Conservation (phyloP, 1,140 invertebrate genomes). For the Andricus grossulariae region DNA sequence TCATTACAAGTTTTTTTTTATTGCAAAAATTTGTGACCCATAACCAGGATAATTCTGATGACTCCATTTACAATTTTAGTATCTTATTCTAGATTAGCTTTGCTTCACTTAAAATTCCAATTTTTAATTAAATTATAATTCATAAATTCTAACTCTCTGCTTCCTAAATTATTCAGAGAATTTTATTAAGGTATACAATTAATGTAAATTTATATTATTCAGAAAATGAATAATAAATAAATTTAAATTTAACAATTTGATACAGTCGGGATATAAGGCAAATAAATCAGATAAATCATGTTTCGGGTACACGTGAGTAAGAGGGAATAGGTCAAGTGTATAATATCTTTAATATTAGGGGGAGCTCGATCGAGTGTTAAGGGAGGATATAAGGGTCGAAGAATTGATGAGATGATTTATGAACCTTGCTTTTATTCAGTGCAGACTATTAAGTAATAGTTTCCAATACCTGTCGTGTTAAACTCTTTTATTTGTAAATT, state of each 20-base stretch:
- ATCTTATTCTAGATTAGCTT: too few species aligned
- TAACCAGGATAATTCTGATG: too few species aligned
- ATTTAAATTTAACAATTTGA: too few species aligned
- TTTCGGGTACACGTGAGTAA: neutral
- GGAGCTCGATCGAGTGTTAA: slow-evolving; percentile 24
- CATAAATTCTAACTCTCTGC: too few species aligned
- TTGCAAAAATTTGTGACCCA: too few species aligned
- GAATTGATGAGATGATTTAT: slow-evolving; percentile 30
- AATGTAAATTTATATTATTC: neutral
- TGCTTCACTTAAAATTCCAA: too few species aligned
- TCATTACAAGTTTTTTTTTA: too few species aligned
- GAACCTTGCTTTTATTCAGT: neutral
- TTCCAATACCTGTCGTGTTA: neutral
- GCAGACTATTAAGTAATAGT: slow-evolving; percentile 6
- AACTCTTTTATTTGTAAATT: neutral
- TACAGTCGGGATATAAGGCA: too few species aligned
- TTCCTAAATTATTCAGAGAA: too few species aligned
- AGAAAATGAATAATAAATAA: neutral
- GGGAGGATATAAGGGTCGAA: slow-evolving; percentile 27
- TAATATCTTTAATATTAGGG: slow-evolving; percentile 23
- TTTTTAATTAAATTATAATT: too few species aligned
- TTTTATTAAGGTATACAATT: too few species aligned
- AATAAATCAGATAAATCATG: neutral
- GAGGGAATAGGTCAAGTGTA: slow-evolving; percentile 12
- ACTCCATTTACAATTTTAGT: too few species aligned